These are phyloP conservation scores for Arion vulgaris DNA, from an alignment of 1,140 invertebrate species.

Conservation along the genomic window DNA sequence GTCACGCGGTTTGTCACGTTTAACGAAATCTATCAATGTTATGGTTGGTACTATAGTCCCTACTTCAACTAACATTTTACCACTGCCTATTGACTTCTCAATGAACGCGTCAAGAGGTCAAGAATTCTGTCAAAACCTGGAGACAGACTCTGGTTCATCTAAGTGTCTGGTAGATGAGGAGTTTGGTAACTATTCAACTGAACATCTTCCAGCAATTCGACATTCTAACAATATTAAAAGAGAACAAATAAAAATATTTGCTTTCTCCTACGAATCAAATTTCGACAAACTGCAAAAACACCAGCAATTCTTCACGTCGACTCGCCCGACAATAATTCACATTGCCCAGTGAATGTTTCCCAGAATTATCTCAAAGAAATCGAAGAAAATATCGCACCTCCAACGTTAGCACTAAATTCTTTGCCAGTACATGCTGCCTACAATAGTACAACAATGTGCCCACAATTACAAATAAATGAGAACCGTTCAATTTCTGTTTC, in stretches of 20 bases:
- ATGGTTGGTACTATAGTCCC: background rate
- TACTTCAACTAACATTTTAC: background rate
- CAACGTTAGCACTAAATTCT: too few species aligned
- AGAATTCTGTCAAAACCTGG: too few species aligned
- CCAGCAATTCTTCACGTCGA: background rate
- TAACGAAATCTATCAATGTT: too few species aligned
- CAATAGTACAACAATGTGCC: too few species aligned
- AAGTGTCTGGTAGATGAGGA: too few species aligned
- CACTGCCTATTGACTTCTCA: background rate
- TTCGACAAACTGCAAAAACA: background rate
- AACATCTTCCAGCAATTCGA: background rate
- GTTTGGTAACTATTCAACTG: too few species aligned
- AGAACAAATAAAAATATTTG: background rate
- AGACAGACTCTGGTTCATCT: too few species aligned
- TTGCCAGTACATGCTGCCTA: too few species aligned
- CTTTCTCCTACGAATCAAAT: background rate
- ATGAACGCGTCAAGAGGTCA: background rate
- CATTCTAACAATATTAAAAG: background rate
- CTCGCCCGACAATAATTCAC: background rate
- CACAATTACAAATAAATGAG: too few species aligned
- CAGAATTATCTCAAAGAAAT: background rate
- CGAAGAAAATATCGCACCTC: too few species aligned
- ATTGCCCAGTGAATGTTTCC: background rate
- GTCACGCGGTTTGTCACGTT: background rate
- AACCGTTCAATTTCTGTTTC: too few species aligned